Conservation (phyloP, 2,888 invertebrate species). For the Rhopalosiphum nymphaeae region DNA sequence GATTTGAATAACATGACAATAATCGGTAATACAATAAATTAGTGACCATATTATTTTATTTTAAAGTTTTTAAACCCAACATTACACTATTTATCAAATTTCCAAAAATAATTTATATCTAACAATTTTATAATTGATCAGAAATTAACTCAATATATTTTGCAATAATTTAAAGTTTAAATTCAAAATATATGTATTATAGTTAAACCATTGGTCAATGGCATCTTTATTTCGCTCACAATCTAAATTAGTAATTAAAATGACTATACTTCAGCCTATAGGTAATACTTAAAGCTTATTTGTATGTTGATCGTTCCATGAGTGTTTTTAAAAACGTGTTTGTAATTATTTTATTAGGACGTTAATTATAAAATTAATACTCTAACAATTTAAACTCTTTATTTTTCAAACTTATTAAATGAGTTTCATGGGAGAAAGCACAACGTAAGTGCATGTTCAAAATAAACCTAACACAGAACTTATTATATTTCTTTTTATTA, state of each 20-base stretch:
- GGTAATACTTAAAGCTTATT: neutral
- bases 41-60: neutral
- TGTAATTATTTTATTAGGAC: constrained; percentile 26
- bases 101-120: neutral
- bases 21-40: neutral
- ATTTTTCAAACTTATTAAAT: neutral
- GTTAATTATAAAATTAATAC: constrained; percentile 15
- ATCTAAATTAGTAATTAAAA: neutral
- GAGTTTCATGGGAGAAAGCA: neutral
- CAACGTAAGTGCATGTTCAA: neutral
- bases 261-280: neutral
- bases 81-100: neutral
- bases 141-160: neutral
- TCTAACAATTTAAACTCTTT: neutral
- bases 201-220: neutral
- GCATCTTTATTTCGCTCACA: neutral
- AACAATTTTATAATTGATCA: neutral
- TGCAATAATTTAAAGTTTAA: neutral
- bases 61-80: neutral
- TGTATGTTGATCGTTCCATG: constrained; percentile 2
- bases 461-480: neutral
- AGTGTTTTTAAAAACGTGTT: constrained; percentile 22
- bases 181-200: neutral
- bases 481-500: neutral
- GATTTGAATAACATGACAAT: neutral